Evolutionary conservation across 1,140 invertebrate genomes (phyloP).

Genomic region (Agrilus planipennis): DNA sequence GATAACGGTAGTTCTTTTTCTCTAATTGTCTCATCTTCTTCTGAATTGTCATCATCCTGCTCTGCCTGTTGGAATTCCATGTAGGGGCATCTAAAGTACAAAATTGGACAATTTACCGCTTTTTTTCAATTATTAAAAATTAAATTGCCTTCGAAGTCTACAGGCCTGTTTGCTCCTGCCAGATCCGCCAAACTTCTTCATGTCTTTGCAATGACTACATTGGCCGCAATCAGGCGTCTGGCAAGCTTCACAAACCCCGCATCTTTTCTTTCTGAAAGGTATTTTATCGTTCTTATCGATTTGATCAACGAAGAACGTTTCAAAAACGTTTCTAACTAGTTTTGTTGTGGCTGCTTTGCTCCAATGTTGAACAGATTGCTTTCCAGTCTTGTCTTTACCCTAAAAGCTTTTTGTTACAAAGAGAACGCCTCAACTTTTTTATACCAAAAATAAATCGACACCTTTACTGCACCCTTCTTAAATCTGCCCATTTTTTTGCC

Average conservation of each 20-base stretch:
- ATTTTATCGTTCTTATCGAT: slow-evolving; percentile 39
- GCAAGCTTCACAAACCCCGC: slow-evolving; percentile 88
- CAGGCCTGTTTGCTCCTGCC: slow-evolving; percentile 70
- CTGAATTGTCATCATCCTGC: slow-evolving; percentile 42
- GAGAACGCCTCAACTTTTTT: no score
- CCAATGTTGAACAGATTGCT: slow-evolving; percentile 33
- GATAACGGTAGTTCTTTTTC: slow-evolving; percentile 31
- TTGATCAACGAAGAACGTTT: slow-evolving; percentile 68
- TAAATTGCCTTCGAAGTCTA: slow-evolving; percentile 32
- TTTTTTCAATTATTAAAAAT: no score
- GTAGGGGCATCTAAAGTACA: slow-evolving; percentile 57
- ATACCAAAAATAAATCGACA: no score
- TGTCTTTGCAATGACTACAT: slow-evolving; percentile 88
- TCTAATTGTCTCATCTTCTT: slow-evolving; percentile 21
- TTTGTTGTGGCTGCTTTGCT: slow-evolving; percentile 73
- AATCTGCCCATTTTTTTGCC: slow-evolving; percentile 39
- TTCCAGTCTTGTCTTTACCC: slow-evolving; percentile 4
- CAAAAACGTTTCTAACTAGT: slow-evolving; percentile 65
- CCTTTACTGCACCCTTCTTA: no score
- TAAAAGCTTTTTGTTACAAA: no score
- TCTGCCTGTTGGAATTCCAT: slow-evolving; percentile 60
- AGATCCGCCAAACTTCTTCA: slow-evolving; percentile 89
- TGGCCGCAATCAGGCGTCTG: slow-evolving; percentile 81
- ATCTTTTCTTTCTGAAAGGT: slow-evolving; percentile 49
- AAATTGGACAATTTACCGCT: no score